Evolutionary conservation across 1,140 invertebrate species (phyloP).

Genomic region (Proctacanthus coquilletti): DNA sequence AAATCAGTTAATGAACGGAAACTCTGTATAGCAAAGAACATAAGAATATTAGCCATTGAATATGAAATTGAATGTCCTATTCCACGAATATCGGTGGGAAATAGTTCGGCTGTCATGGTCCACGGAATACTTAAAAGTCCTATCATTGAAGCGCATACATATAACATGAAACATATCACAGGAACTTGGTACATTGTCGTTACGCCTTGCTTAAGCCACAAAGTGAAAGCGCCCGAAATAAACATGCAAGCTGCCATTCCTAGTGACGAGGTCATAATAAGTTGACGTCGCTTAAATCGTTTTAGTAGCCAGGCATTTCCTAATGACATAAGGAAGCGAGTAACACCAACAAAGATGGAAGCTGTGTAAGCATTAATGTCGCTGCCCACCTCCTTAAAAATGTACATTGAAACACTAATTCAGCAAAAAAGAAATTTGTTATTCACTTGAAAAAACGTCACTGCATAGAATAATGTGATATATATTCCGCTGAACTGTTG

Average conservation of each 20-base stretch:
- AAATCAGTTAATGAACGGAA: slow-evolving; percentile 30
- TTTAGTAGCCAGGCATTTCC: slow-evolving; percentile 36
- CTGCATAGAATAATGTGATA: slow-evolving; percentile 51
- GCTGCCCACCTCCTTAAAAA: slow-evolving; percentile 32
- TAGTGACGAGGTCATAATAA: slow-evolving; percentile 34
- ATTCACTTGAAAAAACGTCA: slow-evolving; percentile 41
- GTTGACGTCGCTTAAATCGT: slow-evolving; percentile 32
- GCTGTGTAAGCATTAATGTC: slow-evolving; percentile 33
- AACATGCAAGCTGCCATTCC: slow-evolving; percentile 37
- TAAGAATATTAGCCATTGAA: slow-evolving; percentile 36
- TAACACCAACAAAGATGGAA: slow-evolving; percentile 44
- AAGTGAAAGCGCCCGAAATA: slow-evolving; percentile 35
- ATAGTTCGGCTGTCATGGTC: slow-evolving; percentile 45
- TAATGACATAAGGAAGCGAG: slow-evolving; percentile 44
- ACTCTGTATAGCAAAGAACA: slow-evolving; percentile 37
- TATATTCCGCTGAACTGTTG: slow-evolving; percentile 49
- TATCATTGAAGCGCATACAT: slow-evolving; percentile 39
- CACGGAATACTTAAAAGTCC: slow-evolving; percentile 42
- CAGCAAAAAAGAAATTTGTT: not conserved
- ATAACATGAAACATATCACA: slow-evolving; percentile 33
- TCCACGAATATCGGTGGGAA: slow-evolving; percentile 41
- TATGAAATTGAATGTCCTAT: slow-evolving; percentile 36
- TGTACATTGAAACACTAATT: slow-evolving; percentile 2
- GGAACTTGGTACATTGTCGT: slow-evolving; percentile 17
- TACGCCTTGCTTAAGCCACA: slow-evolving; percentile 28